Evolutionary conservation across 1,140 invertebrate species (phyloP), one percentile per base, ranked within the genome.

Genomic region (Drosophila nebulosa): DNA sequence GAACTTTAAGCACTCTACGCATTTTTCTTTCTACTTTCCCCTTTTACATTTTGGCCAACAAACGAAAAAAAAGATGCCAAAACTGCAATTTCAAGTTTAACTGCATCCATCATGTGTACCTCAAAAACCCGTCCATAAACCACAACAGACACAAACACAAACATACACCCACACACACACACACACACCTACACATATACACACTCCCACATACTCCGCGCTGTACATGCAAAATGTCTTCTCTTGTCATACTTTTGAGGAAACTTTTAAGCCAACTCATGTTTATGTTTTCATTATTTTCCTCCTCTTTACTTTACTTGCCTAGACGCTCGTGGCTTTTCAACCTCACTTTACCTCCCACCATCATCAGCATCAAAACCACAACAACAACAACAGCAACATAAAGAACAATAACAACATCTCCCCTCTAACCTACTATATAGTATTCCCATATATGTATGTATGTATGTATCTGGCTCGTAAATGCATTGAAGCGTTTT

Each of bases 231-330:
- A 52, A 27, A 53, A 26, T 26, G 16, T 30, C 52, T 55, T 55
- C 52, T 18, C 52, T 12, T 21, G n/a, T 32, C 14, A 30, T 52
- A 36, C 22, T 52, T 24, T n/a, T 32, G 53, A 22, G 55, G 52
- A 64, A 58, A 56, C 60, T 39, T 66, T 67, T 66, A 66, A 74
- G 70, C 26, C 72, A 73, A 74, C 50, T 66, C 63, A 32, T 74
- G 71, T 74, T 74, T 74, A 74, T 74, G 70, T 51, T 74, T 72
- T 60, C 24, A 24, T 50, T 10, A 32, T 32, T 12, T 12, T 32
- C 27, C 6, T 12, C n/a, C n/a, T 12, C 12, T 18, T 4, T n/a
- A n/a, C n/a, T n/a, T n/a, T n/a, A n/a, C n/a, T n/a, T n/a, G n/a
- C n/a, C n/a, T n/a, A n/a, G n/a, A n/a, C n/a, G n/a, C 26, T 9